Evolutionary conservation across 2,888 invertebrate species (phyloP).

Genomic region (Eretmocerus hayati): DNA sequence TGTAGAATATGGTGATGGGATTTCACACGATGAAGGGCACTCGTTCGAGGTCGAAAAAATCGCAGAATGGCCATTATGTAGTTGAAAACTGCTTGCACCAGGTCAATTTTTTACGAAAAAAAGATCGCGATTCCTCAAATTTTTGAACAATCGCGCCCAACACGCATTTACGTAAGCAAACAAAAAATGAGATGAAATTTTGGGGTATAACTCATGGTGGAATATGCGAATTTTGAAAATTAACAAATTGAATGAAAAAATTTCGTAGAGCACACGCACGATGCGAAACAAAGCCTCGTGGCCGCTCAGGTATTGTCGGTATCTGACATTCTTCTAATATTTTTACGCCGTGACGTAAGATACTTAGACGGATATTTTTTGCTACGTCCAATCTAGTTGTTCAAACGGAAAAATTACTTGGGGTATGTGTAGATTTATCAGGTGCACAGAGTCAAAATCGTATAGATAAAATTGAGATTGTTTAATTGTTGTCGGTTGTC

Average conservation of each 20-base stretch:
- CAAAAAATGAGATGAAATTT: neutral
- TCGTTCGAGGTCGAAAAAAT: slow-evolving; percentile 7
- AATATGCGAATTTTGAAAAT: too few relatives aligned
- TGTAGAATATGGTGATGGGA: too few relatives aligned
- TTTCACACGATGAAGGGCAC: too few relatives aligned
- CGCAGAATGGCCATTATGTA: neutral
- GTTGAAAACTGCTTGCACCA: too few relatives aligned
- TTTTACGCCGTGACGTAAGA: slow-evolving; percentile 31
- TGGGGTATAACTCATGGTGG: too few relatives aligned
- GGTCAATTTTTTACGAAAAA: slow-evolving; percentile 23
- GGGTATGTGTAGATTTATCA: too few relatives aligned
- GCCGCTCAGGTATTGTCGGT: slow-evolving; percentile 32
- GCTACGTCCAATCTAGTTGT: slow-evolving; percentile 23
- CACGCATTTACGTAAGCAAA: slow-evolving; percentile 7
- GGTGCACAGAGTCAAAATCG: neutral
- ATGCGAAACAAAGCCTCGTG: slow-evolving; percentile 27
- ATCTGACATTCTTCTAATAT: slow-evolving; percentile 33
- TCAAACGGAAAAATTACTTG: neutral
- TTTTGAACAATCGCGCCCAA: slow-evolving; percentile 6
- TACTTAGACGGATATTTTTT: slow-evolving; percentile 32
- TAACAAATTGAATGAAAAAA: slow-evolving; percentile 8
- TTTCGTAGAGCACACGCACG: slow-evolving; percentile 19
- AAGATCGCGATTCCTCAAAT: slow-evolving; percentile 7
- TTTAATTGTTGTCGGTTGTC: slow-evolving; percentile 12
- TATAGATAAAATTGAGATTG: slow-evolving; percentile 9